Base-by-base conservation (phyloP, 1,140 invertebrate species). In the Drosophila albomicans region DNA sequence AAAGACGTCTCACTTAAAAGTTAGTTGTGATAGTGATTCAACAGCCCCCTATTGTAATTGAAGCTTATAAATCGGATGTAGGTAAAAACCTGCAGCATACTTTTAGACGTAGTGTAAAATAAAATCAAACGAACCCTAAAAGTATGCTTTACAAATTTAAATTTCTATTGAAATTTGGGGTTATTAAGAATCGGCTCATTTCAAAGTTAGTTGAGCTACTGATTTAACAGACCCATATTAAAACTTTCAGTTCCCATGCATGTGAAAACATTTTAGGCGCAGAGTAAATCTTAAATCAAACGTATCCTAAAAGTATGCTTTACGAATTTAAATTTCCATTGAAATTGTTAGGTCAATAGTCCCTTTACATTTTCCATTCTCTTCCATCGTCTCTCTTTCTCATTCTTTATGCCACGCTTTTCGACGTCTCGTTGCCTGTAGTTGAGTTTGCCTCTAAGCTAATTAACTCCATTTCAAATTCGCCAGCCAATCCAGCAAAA, bases 381-480 rank as follows among this genome's bases (percentile, higher is more conserved):
- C 20, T 20, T 20, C 20, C 20, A 20, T 20, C 20, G 0, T 1
- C 16, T 20, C 3, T 25, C 3, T 4, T 25, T 10, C 8, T 48
- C 25, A 0, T 6, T 38, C 7, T 11, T 20, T 25, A 0, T 20
- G 20, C 20, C 20, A 3, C 20, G 20, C 20, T 25, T 25, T 25
- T 25, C 20, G 35, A 38, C 35, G 10, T 6, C 15, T 45, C 16
- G 6, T 15, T 5, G 38, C n/a, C 28, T 35, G 38, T 4, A 45
- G 13, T 52, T 73, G 8, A 61, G 6, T 13, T 10, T 8, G 3
- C 7, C 11, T 43, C 6, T 32, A 56, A 48, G 49, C 38, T 74
- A 84, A 81, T 85, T 85, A 85, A 61, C 75, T 69, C 7, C 35
- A 51, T 13, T 59, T 45, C 43, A 64, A 13, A 3, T 57, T 32